Conservation (phyloP, 2,797 vertebrate genomes). For the Anguilla anguilla region DNA sequence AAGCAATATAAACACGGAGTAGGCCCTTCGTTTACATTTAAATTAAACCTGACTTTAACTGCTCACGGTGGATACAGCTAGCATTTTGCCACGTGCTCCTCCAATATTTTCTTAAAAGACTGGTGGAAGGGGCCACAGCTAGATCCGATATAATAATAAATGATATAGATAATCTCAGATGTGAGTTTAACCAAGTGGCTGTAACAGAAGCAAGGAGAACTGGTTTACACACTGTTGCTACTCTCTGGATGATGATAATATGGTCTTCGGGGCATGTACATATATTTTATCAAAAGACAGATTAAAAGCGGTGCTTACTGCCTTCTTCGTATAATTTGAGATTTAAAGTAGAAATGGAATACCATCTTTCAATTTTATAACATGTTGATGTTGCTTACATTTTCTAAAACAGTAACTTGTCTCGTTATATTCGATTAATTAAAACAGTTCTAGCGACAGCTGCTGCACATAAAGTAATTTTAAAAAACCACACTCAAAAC, state of each 20-base stretch:
- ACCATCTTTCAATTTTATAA: not conserved
- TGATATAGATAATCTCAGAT: slow-evolving; percentile 34
- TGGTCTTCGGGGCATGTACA: not conserved
- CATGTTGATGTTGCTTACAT: not conserved
- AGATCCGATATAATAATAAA: slow-evolving; percentile 11
- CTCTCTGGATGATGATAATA: slow-evolving; percentile 2
- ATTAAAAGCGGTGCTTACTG: not conserved
- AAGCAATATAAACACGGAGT: slow-evolving; percentile 71
- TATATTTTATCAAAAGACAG: not conserved
- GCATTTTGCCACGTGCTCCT: slow-evolving; percentile 57
- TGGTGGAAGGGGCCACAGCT: slow-evolving; percentile 35
- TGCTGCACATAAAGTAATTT: not conserved
- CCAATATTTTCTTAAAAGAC: slow-evolving; percentile 52
- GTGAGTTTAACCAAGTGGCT: slow-evolving; percentile 27
- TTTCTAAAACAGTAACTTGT: not conserved
- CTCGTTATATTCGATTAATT: no score
- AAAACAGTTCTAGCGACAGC: not conserved
- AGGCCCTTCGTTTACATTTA: slow-evolving; percentile 54
- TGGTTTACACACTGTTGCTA: slow-evolving; percentile 10
- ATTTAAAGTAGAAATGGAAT: not conserved
- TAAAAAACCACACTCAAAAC: not conserved
- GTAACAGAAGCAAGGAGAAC: slow-evolving; percentile 37
- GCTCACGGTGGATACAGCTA: slow-evolving; percentile 50
- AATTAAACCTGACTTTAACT: slow-evolving; percentile 60
- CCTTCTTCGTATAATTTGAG: not conserved